phyloP scores from a whole-genome alignment of 1,140 invertebrate genomes.

The Bombus waltoni region DNA sequence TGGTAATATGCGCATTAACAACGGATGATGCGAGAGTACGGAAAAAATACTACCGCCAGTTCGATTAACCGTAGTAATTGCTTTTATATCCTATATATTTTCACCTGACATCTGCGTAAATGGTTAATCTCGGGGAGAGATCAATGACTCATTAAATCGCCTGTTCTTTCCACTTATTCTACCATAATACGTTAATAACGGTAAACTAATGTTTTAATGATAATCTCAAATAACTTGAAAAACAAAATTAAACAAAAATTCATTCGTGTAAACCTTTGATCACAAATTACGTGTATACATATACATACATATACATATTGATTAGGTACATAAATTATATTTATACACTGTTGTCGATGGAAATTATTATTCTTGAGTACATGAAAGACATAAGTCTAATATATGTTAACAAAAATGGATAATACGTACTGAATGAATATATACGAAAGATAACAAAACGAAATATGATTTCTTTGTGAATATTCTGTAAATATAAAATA shows the following conservation, averaged over 20 bases:
- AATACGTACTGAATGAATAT: too few relatives aligned
- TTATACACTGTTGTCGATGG: not conserved
- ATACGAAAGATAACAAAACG: not conserved
- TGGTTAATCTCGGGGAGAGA: conserved; percentile 27
- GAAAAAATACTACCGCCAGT: conserved; percentile 14
- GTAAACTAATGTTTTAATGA: not conserved
- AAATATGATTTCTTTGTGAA: not conserved
- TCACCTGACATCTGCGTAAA: conserved; percentile 1
- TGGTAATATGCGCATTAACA: not conserved
- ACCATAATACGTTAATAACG: conserved; percentile 23
- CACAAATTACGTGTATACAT: not conserved
- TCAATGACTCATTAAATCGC: conserved; percentile 36
- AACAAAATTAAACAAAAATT: too few relatives aligned
- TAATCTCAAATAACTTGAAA: not conserved
- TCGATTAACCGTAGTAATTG: conserved; percentile 26
- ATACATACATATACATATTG: too few relatives aligned
- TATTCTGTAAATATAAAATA: not conserved
- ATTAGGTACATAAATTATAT: not conserved
- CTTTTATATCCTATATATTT: conserved; percentile 24
- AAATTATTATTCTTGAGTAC: not conserved
- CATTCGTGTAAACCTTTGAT: not conserved
- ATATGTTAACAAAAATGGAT: not conserved
- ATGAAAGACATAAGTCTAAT: not conserved
- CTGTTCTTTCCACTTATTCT: not conserved
- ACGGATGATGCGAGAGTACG: conserved; percentile 1